Evolutionary conservation across 2,113 vertebrate genomes (phyloP).

Genomic region (Macquaria ambigua): DNA sequence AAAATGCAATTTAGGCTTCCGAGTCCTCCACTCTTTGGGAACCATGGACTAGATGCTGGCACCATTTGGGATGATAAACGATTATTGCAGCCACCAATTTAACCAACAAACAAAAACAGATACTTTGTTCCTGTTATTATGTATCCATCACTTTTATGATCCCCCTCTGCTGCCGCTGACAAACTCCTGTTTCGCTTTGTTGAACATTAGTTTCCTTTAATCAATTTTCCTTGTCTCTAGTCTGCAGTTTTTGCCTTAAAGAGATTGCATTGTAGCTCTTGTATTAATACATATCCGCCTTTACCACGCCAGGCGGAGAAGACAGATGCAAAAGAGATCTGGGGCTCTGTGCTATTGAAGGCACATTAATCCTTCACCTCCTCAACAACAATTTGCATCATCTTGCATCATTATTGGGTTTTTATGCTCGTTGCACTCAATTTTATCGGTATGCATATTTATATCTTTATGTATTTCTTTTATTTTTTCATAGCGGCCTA

Average conservation of each 20-base stretch:
- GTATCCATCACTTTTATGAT: constrained; percentile 73
- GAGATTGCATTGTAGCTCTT: constrained; percentile 33
- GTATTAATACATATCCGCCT: constrained; percentile 43
- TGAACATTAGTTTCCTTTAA: constrained; percentile 63
- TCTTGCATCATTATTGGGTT: constrained; percentile 39
- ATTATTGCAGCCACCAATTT: constrained; percentile 60
- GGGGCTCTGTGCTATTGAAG: constrained; percentile 17
- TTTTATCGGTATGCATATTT: constrained; percentile 15
- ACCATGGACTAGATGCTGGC: constrained; percentile 36
- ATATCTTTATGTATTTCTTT: not conserved
- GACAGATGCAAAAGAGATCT: constrained; percentile 45
- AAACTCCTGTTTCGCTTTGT: constrained; percentile 59
- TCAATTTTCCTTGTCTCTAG: constrained; percentile 60
- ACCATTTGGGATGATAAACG: constrained; percentile 47
- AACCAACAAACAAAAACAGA: constrained; percentile 59
- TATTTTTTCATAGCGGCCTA: constrained; percentile 87
- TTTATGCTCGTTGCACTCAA: constrained; percentile 35
- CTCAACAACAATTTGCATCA: constrained; percentile 48
- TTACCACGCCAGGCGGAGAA: constrained; percentile 23
- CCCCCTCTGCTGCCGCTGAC: constrained; percentile 42
- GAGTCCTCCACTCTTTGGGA: constrained; percentile 23
- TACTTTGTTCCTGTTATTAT: constrained; percentile 56
- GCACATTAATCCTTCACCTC: constrained; percentile 50
- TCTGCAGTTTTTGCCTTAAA: constrained; percentile 49
- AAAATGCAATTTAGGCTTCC: constrained; percentile 13